Evolutionary conservation across 2,797 vertebrate species (phyloP).

Genomic region (Simalia tracyae): DNA sequence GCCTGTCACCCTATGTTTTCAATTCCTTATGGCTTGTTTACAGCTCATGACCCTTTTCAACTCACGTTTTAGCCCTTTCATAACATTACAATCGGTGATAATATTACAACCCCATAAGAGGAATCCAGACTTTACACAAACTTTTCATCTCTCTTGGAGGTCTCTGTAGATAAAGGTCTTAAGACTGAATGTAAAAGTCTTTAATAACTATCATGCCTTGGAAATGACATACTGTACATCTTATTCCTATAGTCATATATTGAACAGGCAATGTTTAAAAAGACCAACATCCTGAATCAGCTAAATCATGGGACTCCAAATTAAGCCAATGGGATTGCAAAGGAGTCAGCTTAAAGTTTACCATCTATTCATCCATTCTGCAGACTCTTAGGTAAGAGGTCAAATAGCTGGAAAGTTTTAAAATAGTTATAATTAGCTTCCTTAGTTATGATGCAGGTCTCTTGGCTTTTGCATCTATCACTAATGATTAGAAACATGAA

Average conservation of each 20-base stretch:
- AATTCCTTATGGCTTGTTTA: conserved; percentile 39
- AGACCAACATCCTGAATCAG: neutral
- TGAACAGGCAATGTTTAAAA: conserved; percentile 36
- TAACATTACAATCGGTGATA: conserved; percentile 57
- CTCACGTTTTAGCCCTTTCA: conserved; percentile 28
- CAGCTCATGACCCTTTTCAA: conserved; percentile 52
- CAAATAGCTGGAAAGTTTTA: no score
- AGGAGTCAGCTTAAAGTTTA: no score
- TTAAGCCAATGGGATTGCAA: no score
- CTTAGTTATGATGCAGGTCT: no score
- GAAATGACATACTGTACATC: conserved; percentile 46
- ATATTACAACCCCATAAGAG: conserved; percentile 42
- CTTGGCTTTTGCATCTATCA: no score
- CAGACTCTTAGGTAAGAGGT: no score
- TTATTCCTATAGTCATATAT: conserved; percentile 58
- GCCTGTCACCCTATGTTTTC: neutral
- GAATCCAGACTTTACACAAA: conserved; percentile 35
- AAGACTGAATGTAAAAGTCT: conserved; percentile 56
- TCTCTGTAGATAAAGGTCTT: conserved; percentile 54
- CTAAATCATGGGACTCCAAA: no score
- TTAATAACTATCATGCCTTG: conserved; percentile 60
- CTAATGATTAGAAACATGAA: no score
- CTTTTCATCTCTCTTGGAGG: conserved; percentile 54
- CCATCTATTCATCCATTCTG: no score
- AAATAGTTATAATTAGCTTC: no score